A percentile compares a stretch with the other conserved stretches of the same genome.
Evolutionary conservation across 2,113 vertebrate genomes (phyloP).

Genomic region (Stigmatopora argus): DNA sequence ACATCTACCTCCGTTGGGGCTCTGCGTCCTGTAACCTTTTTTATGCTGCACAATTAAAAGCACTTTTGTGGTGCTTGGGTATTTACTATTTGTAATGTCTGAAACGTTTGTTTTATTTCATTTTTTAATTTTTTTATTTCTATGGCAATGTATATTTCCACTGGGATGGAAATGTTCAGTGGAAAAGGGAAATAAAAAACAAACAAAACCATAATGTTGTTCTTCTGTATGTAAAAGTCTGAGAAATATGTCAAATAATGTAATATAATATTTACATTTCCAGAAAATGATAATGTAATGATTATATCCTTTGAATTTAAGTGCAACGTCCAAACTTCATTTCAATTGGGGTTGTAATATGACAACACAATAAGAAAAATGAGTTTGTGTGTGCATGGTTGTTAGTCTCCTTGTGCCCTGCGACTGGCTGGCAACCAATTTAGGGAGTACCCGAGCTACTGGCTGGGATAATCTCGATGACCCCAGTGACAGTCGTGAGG

Average conservation of each 20-base stretch:
- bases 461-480: too few species aligned
- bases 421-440: too few species aligned
- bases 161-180: neutral
- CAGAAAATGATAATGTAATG: neutral
- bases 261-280: neutral
- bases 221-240: neutral
- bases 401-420: too few species aligned
- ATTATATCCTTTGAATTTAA: neutral
- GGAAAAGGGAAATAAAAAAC: neutral
- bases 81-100: neutral
- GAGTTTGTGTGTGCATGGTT: too few species aligned
- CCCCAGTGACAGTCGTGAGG: too few species aligned
- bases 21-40: neutral
- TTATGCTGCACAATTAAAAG: neutral
- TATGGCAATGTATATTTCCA: neutral
- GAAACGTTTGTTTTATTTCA: neutral
- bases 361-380: too few species aligned
- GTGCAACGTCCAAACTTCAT: too few species aligned
- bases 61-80: neutral
- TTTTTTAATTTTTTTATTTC: neutral
- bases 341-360: too few species aligned
- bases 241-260: too few species aligned
- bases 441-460: too few species aligned
- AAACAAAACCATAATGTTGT: neutral
- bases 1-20: constrained; percentile 1